Evolutionary conservation across 2,888 invertebrate species (phyloP).

Genomic region (Amphipoea lucens): DNA sequence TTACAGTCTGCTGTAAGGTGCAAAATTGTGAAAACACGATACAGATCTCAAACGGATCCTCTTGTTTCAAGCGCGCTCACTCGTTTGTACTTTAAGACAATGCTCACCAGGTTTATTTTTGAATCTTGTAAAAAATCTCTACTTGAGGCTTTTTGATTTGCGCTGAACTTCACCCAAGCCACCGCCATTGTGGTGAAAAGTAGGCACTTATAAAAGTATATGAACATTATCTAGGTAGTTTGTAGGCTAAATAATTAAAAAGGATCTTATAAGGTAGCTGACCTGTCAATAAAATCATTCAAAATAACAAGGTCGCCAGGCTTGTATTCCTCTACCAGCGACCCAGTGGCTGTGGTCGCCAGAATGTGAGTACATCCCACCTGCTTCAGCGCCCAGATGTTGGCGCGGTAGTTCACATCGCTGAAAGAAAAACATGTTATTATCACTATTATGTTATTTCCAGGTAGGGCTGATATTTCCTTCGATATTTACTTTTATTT

Average conservation of each 20-base stretch:
- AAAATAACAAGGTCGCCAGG: slow-evolving; percentile 97
- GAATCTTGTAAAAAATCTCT: neutral
- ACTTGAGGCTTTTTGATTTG: neutral
- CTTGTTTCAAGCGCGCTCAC: neutral
- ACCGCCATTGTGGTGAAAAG: neutral
- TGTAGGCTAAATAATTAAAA: too few species aligned
- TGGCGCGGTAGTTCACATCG: slow-evolving; percentile 98
- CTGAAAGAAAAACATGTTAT: slow-evolving; percentile 76
- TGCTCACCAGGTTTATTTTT: neutral
- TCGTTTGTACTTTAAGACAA: neutral
- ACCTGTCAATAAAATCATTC: slow-evolving; percentile 96
- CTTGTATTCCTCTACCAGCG: slow-evolving; percentile 95
- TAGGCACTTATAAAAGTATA: neutral
- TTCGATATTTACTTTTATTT: too few species aligned
- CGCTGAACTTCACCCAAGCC: neutral
- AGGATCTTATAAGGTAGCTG: too few species aligned
- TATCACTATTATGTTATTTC: too few species aligned
- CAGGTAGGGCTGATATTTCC: too few species aligned
- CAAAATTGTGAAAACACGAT: neutral
- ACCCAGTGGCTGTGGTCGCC: slow-evolving; percentile 97
- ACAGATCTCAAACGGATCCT: neutral
- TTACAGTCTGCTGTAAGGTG: neutral
- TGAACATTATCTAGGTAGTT: neutral
- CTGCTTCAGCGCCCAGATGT: slow-evolving; percentile 97
- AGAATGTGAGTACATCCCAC: slow-evolving; percentile 97